phyloP scores from a whole-genome alignment of 2,113 vertebrate species.

The Phaetusa simplex region DNA sequence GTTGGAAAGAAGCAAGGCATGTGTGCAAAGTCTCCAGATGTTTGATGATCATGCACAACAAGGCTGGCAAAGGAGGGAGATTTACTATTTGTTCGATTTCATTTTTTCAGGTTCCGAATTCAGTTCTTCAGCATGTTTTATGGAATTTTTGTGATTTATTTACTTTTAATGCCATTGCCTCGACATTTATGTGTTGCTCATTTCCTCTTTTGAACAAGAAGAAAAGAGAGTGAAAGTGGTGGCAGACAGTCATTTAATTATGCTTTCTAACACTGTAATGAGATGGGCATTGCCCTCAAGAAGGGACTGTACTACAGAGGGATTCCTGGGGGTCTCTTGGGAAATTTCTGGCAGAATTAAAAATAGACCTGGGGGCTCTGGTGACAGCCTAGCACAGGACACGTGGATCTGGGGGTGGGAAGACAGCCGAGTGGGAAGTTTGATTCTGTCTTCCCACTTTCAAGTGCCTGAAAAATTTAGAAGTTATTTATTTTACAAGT shows the following conservation, averaged over 20 bases:
- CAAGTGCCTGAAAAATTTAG: neutral
- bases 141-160: neutral
- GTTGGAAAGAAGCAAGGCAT: constrained; percentile 11
- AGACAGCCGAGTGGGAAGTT: neutral
- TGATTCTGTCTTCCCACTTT: neutral
- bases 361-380: neutral
- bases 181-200: neutral
- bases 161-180: neutral
- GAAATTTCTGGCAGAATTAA: neutral
- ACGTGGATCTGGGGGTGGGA: neutral
- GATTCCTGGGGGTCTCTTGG: neutral
- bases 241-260: neutral
- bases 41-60: neutral
- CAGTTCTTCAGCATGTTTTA: neutral
- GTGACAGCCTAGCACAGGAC: neutral
- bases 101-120: neutral
- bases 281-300: neutral
- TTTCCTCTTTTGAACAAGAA: neutral
- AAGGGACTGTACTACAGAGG: neutral
- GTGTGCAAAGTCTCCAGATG: constrained; percentile 9
- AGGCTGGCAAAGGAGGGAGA: neutral
- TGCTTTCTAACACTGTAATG: neutral
- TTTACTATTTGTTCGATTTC: neutral
- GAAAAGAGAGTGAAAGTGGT: neutral
- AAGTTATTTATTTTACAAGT: neutral